Percentiles rank a stretch among this genome's conserved stretches.
phyloP scores from a whole-genome alignment of 2,888 invertebrate genomes.

The Mesoligia furuncula region DNA sequence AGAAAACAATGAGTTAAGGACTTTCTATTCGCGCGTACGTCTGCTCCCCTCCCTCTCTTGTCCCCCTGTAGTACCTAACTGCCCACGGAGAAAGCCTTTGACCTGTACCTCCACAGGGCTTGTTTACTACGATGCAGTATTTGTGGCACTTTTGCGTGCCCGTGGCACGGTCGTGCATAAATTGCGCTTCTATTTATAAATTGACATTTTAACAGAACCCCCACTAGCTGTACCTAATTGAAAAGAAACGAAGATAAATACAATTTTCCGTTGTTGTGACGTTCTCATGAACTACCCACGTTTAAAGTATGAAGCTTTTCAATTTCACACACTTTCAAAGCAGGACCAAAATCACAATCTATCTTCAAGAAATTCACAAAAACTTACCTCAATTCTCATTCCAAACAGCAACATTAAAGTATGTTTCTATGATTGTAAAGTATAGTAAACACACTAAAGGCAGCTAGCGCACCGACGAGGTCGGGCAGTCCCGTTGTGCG shows the following conservation, averaged over 20 bases:
- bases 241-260: conserved; percentile 30
- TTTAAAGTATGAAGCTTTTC: not conserved
- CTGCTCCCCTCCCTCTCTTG: conserved; percentile 66
- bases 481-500: conserved; percentile 79
- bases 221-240: conserved; percentile 23
- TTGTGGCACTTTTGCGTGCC: conserved; percentile 78
- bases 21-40: conserved; percentile 85
- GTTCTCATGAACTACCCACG: not conserved
- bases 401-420: conserved; percentile 48
- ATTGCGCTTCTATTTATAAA: conserved; percentile 66
- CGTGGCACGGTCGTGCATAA: conserved; percentile 62
- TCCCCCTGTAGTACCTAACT: conserved; percentile 71
- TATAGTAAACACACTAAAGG: conserved; percentile 67
- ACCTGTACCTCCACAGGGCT: conserved; percentile 82
- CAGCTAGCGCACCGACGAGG: conserved; percentile 67
- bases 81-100: conserved; percentile 87
- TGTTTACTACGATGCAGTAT: conserved; percentile 77
- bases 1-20: conserved; percentile 86
- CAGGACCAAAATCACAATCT: conserved; percentile 1
- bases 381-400: conserved; percentile 30
- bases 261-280: conserved; percentile 7
- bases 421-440: conserved; percentile 66
- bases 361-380: conserved; percentile 21
- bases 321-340: not conserved
- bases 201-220: conserved; percentile 46